Evolutionary conservation across 2,888 invertebrate genomes (phyloP).

Genomic region (Autographa gamma): DNA sequence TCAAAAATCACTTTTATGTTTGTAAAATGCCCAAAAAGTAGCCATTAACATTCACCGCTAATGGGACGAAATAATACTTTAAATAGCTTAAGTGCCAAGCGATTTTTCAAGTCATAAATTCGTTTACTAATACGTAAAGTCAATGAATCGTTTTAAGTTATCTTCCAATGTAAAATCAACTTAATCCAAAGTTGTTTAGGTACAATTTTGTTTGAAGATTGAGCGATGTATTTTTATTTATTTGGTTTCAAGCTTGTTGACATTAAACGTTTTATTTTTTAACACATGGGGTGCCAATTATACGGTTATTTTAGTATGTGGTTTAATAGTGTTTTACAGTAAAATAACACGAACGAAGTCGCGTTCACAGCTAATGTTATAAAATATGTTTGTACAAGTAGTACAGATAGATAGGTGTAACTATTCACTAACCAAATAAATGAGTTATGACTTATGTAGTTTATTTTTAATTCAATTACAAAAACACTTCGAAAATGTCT

Average conservation of each 20-base stretch:
- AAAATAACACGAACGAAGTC: too few relatives aligned
- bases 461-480: neutral
- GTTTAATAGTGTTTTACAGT: neutral
- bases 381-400: too few relatives aligned
- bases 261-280: conserved; percentile 48
- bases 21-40: conserved; percentile 64
- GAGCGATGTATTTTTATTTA: conserved; percentile 29
- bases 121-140: conserved; percentile 47
- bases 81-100: conserved; percentile 65
- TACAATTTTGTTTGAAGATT: conserved; percentile 1
- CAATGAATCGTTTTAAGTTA: conserved; percentile 48
- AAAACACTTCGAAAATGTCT: neutral
- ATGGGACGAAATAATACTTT: conserved; percentile 67
- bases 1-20: conserved; percentile 61
- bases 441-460: neutral
- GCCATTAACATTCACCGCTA: conserved; percentile 62
- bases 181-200: neutral
- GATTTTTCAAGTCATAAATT: conserved; percentile 68
- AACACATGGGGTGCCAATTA: conserved; percentile 41
- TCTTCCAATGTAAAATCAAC: conserved; percentile 15
- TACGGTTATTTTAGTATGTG: conserved; percentile 23
- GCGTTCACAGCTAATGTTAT: too few relatives aligned
- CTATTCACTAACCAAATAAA: neutral
- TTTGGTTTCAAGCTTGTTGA: conserved; percentile 36
- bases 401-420: too few relatives aligned